phyloP scores from a whole-genome alignment of 2,113 vertebrate species.

The Lasiurus cinereus region DNA sequence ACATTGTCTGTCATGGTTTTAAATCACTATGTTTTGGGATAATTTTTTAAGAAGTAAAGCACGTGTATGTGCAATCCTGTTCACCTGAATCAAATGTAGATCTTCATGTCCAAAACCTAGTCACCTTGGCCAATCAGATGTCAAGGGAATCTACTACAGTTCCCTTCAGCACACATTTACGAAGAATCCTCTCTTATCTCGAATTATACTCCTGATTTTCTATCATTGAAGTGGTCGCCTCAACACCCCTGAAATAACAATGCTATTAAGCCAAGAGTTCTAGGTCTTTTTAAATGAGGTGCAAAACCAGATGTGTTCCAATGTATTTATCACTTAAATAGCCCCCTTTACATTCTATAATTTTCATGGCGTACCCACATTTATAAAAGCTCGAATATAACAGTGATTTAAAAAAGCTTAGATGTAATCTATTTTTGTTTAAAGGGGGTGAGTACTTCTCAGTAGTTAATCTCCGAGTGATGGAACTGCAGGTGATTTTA shows the following conservation, averaged over 20 bases:
- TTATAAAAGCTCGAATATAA: neutral
- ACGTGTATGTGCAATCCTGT: rapidly evolving
- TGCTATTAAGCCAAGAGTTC: neutral
- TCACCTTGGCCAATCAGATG: rapidly evolving
- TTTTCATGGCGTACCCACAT: neutral
- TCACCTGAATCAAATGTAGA: neutral
- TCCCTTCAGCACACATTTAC: neutral
- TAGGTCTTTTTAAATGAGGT: neutral
- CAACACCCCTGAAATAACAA: neutral
- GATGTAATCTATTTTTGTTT: neutral
- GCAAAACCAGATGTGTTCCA: neutral
- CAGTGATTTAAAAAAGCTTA: neutral
- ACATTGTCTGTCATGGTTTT: neutral
- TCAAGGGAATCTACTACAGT: neutral
- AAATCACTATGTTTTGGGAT: neutral
- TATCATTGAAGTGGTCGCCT: neutral
- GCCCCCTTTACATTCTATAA: neutral
- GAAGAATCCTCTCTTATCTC: neutral
- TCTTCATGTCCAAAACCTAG: neutral
- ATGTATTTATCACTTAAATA: neutral
- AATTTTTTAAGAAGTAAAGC: neutral
- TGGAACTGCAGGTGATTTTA: neutral
- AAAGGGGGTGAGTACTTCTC: neutral
- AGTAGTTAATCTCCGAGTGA: neutral
- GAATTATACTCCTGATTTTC: neutral